Conservation (phyloP, 2,113 vertebrate species). For the Talpa occidentalis region DNA sequence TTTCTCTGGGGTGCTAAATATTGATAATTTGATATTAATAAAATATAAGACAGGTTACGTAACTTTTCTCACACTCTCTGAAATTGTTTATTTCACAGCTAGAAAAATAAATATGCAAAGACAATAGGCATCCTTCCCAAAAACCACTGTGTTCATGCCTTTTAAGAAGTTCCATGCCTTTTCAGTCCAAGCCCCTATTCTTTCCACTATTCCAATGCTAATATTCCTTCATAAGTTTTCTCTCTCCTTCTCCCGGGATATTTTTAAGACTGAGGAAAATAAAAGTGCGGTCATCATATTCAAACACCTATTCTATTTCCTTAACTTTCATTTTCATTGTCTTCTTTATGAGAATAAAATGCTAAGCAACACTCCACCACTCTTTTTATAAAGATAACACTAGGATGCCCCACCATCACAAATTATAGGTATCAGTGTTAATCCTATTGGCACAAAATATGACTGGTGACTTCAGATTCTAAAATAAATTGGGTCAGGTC, state of each 20-base stretch:
- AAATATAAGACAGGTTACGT: background rate
- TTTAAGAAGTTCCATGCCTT: background rate
- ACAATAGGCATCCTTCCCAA: too few species aligned
- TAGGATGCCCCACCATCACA: background rate
- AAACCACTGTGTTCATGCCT: background rate
- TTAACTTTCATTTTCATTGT: background rate
- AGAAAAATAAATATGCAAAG: background rate
- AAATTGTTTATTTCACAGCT: background rate
- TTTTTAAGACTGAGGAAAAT: conserved; percentile 9
- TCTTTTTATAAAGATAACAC: background rate
- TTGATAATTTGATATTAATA: background rate
- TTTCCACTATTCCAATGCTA: background rate
- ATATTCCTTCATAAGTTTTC: background rate
- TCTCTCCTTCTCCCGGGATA: background rate
- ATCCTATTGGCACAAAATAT: background rate
- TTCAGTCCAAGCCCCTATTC: background rate
- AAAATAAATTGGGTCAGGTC: background rate
- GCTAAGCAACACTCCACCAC: background rate
- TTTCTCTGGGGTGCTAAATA: background rate
- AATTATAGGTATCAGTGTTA: background rate
- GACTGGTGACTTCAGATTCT: background rate
- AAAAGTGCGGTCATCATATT: background rate
- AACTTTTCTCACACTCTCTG: background rate
- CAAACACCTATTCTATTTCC: background rate
- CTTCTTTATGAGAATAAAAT: background rate